These are phyloP conservation scores for Notarius quadriscutis DNA, from an alignment of 2,113 vertebrate genomes.

Conservation along the genomic window DNA sequence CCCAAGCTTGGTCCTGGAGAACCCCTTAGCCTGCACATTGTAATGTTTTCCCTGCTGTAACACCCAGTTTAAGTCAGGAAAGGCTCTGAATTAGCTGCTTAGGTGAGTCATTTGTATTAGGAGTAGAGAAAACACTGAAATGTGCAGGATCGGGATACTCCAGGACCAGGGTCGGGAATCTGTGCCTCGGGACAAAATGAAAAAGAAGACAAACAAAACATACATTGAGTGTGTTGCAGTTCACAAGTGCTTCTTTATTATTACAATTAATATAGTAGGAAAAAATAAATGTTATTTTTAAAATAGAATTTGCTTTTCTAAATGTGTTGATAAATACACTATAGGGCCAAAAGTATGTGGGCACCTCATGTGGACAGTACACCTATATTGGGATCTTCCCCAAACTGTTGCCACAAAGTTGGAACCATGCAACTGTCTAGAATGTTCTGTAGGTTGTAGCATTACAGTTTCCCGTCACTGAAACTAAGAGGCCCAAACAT, in stretches of 20 bases:
- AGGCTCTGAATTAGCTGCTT: background rate
- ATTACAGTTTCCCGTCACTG: no score
- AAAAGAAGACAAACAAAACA: background rate
- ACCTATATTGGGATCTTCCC: background rate
- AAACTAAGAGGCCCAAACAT: no score
- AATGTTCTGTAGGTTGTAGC: no score
- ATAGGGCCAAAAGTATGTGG: background rate
- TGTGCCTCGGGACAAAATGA: background rate
- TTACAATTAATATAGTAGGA: background rate
- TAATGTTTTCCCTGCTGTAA: background rate
- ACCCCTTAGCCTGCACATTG: background rate
- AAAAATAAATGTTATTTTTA: background rate
- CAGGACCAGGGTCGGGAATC: background rate
- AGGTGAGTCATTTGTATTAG: background rate
- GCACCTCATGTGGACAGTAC: background rate
- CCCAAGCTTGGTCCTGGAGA: background rate
- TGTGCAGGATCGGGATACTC: background rate
- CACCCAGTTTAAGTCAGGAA: background rate
- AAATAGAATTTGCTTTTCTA: background rate
- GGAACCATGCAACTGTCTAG: no score
- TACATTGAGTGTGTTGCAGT: background rate
- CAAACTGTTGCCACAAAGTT: no score
- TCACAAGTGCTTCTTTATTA: background rate
- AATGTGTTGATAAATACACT: background rate
- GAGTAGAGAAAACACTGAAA: background rate